Conservation (phyloP, 1,140 invertebrate genomes). For the Penaeus indicus region DNA sequence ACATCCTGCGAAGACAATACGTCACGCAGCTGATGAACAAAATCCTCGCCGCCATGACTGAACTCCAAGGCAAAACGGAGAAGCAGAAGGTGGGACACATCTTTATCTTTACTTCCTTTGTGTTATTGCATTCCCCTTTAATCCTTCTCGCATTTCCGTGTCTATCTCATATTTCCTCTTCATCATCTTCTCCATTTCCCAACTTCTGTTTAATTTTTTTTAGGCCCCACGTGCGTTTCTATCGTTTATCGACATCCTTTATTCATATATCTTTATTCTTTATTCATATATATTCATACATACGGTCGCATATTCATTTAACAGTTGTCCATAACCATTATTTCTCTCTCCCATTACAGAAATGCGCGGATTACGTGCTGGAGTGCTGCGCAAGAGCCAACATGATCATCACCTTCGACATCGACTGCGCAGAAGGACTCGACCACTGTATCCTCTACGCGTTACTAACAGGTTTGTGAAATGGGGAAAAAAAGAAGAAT, state of each 20-base stretch:
- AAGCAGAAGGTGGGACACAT: constrained; percentile 36
- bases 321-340: too few species aligned
- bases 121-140: background rate
- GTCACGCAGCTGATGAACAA: constrained; percentile 31
- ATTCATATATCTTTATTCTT: too few species aligned
- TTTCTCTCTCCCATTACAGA: too few species aligned
- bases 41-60: constrained; percentile 44
- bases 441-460: constrained; percentile 71
- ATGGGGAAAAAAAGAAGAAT: background rate
- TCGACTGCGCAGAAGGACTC: constrained; percentile 70
- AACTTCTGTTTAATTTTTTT: background rate
- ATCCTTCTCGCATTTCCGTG: background rate
- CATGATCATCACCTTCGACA: constrained; percentile 69
- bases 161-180: too few species aligned
- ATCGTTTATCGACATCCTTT: too few species aligned
- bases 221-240: too few species aligned
- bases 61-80: background rate
- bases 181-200: too few species aligned
- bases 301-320: too few species aligned
- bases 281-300: too few species aligned
- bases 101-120: background rate
- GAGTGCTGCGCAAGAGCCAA: constrained; percentile 53
- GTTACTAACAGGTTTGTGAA: constrained; percentile 69
- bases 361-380: constrained; percentile 45
- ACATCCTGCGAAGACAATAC: constrained; percentile 50